Evolutionary conservation across 1,140 invertebrate genomes (phyloP), one percentile per base, ranked within the genome.

Genomic region (Riptortus pedestris): DNA sequence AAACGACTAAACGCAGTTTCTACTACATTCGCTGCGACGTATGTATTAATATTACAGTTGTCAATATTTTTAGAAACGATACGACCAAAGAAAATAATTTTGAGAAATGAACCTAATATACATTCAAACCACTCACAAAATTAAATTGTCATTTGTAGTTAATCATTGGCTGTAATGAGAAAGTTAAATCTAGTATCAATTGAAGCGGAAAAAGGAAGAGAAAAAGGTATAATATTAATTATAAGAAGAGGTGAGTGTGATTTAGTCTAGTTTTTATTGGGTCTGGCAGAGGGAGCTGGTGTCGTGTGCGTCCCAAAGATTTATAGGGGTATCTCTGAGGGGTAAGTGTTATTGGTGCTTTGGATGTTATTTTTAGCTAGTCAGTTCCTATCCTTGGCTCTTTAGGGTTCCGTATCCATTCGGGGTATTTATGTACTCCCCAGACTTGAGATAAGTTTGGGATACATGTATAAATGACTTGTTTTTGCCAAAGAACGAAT

Each of bases 121-220:
- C n/a, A n/a, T n/a, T n/a, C n/a, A n/a, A n/a, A n/a, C n/a, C n/a
- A n/a, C n/a, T n/a, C n/a, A n/a, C n/a, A 38, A 7, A 38, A 38
- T 38, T 38, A 38, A 38, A 38, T 38, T 38, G 31, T 38, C 31
- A 14, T 38, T 38, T 2, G 51, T 24, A 24, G 18, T 55, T 55
- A 55, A 55, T 55, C 51, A 2, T 20, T 26, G 11, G 18, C 0
- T 2, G 14, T 55, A 27, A 55, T 47, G 26, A 14, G 16, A 24
- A 27, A 55, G 51, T 55, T 55, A 55, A 55, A 55, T 24, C 22
- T 55, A 26, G 24, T 55, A 55, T 55, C 51, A 55, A 55, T 55
- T 55, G 24, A 55, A 55, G 31, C 31, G 14, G 31, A 38, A 5
- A 14, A 38, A 14, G 31, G 14, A 38, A 38, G 14, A 7, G 4